Base-by-base conservation (phyloP, 2,888 invertebrate genomes). In the Caenorhabditis imperialis region DNA sequence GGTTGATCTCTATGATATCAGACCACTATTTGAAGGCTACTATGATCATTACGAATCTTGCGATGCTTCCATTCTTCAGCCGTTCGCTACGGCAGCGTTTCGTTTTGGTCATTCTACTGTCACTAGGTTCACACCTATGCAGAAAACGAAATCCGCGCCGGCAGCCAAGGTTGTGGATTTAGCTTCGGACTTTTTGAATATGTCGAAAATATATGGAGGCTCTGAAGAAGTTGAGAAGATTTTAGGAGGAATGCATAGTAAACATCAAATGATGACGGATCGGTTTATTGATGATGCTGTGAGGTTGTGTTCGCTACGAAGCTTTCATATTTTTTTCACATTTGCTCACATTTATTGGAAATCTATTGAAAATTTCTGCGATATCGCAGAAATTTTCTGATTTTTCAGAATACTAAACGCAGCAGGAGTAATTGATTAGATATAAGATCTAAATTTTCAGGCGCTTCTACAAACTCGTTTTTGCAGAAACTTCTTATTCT, bases 61-160 rank as follows among this genome's bases (percentile, higher is more conserved):
- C 89, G 94, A 95, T 88, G 94, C 95, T 0, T 92, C 93, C 3
- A 92, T 95, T 23, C 92, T 95, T 72, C 95, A 93, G 20, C 96
- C 96, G 87, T 96, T 96, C 86, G 94, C 94, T 0, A 90, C 94
- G 0, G 95, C 96, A 0, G 94, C 95, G 0, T 96, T 93, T 90
- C 91, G 96, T 77, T 95, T 96, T 86, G 96, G 96, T 3, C 87
- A 87, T 75, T 86, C 87, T 25, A 57, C 78, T 61, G 62, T 80
- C 12, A 53, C 60, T 12, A 55, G 79, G n/a, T 78, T 73, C 54
- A 67, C 69, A 16, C 69, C 74, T 14, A 62, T 70, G 63, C 50
- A 57, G 10, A 55, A 74, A 22, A 61, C 58, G 2, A 14, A 27
- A 10, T 20, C n/a, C 2, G 18, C 42, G 7, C 48, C 73, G 0